Percentiles rank a stretch among this genome's conserved stretches.
These are phyloP conservation scores for Phorcus lineatus DNA, from an alignment of 2,888 invertebrate genomes.

Conservation along the genomic window DNA sequence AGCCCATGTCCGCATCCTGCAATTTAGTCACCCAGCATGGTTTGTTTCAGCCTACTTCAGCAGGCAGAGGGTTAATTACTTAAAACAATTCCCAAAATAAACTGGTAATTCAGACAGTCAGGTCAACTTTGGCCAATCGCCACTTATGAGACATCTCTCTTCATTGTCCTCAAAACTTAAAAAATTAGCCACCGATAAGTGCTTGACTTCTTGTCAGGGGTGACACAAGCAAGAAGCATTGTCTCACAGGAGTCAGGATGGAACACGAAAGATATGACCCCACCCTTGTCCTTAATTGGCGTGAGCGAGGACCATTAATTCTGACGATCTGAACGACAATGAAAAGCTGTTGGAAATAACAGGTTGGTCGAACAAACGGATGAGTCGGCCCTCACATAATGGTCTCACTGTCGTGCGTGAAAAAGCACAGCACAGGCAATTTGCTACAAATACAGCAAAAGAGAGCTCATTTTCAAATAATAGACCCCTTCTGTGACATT, in stretches of 20 bases:
- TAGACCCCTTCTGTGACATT: constrained; percentile 28
- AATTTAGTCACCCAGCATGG: too few relatives aligned
- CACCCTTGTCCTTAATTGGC: constrained; percentile 16
- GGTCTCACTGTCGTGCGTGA: constrained; percentile 21
- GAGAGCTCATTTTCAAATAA: constrained; percentile 28
- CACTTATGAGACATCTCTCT: background rate
- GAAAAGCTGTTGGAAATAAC: constrained; percentile 20
- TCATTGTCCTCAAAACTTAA: background rate
- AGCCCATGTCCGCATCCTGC: too few relatives aligned
- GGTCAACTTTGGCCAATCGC: background rate
- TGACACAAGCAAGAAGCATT: background rate
- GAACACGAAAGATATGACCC: background rate
- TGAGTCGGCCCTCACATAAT: constrained; percentile 23
- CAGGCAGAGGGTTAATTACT: too few relatives aligned
- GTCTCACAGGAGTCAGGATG: background rate
- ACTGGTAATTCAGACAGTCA: too few relatives aligned
- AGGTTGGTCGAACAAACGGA: constrained; percentile 14
- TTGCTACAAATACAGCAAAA: constrained; percentile 30
- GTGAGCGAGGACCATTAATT: background rate
- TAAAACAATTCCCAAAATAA: too few relatives aligned
- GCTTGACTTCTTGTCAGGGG: background rate
- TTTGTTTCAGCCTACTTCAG: too few relatives aligned
- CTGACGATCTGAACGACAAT: background rate
- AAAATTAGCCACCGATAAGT: background rate
- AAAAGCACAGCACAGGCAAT: constrained; percentile 31